Evolutionary conservation across 1,140 invertebrate genomes (phyloP).

Genomic region (Vanessa tameamea): DNA sequence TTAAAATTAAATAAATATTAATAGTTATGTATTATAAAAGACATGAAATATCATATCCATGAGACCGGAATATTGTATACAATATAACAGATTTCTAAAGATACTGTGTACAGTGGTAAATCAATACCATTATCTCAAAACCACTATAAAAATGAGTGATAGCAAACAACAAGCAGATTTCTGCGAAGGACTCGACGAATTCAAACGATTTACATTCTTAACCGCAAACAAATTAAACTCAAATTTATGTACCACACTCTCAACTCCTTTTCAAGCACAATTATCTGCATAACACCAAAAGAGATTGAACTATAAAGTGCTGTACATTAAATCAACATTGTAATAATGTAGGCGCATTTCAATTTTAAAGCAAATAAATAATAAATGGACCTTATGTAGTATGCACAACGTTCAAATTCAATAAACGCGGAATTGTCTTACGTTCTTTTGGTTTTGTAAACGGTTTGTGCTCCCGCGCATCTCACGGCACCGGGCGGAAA

Average conservation of each 20-base stretch:
- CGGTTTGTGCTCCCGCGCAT: constrained; percentile 68
- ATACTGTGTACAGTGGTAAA: constrained; percentile 66
- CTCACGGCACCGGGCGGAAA: constrained; percentile 71
- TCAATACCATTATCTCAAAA: constrained; percentile 77
- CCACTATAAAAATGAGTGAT: constrained; percentile 76
- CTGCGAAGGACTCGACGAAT: constrained; percentile 46
- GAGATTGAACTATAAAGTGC: constrained; percentile 52
- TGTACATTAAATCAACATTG: constrained; percentile 51
- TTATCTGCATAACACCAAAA: constrained; percentile 49
- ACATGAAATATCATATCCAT: constrained; percentile 48
- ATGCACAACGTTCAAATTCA: constrained; percentile 30
- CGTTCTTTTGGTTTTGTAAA: constrained; percentile 32
- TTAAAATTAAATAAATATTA: no score
- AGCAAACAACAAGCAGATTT: constrained; percentile 56
- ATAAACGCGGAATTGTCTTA: constrained; percentile 5
- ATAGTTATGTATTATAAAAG: background rate
- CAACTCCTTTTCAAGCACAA: constrained; percentile 41
- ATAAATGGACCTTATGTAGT: constrained; percentile 12
- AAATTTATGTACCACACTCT: constrained; percentile 11
- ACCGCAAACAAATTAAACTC: background rate
- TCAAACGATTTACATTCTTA: constrained; percentile 17
- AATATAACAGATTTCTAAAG: constrained; percentile 57
- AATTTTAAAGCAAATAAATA: constrained; percentile 6
- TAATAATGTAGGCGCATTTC: constrained; percentile 37
- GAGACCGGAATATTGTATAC: constrained; percentile 44